Evolutionary conservation across 2,888 invertebrate species (phyloP), one percentile per base, ranked within the genome.

Genomic region (Cheilosia impressa): DNA sequence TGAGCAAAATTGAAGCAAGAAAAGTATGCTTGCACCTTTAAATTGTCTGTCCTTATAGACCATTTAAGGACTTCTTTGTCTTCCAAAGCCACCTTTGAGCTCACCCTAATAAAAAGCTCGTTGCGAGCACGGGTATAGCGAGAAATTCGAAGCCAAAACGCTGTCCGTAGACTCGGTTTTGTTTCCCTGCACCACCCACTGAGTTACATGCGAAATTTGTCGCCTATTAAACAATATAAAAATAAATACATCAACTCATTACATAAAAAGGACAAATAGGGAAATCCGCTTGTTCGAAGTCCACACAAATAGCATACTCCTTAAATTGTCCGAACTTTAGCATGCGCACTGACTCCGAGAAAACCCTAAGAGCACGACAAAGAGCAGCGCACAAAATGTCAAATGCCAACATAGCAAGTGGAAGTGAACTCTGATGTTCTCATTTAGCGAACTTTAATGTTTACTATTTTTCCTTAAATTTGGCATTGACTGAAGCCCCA

Each of bases 241-340:
- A 55, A 13, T 10, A 45, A 45, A 53, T 41, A 24, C 41, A 24
- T 41, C 34, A 47, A 17, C 38, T 41, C 34, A 73, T 63, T 55
- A 63, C 53, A 73, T 73, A 65, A 81, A 65, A 78, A 78, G 82
- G 78, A 82, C 71, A 76, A 82, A 82, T 60, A 45, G 82, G 72
- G 60, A 72, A 82, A 72, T 82, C 50, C 72, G 77, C 58, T 66
- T 65, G 63, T 65, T 27, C 63, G 58, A 47, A 47, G 41, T 45
- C 75, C 27, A 13, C 57, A 65, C 69, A 76, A 68, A 52, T 24
- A 72, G 50, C 47, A 81, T 47, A 57, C 82, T 78, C 78, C 82
- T 53, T 83, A 73, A 73, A 68, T 63, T 79, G 27, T 57, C 24
- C 43, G 72, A 83, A 83, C 79, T 83, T 79, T 83, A 57, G 41